phyloP scores from a whole-genome alignment of 92 coral and sea anemone species.

The Phenganax subtilis region DNA sequence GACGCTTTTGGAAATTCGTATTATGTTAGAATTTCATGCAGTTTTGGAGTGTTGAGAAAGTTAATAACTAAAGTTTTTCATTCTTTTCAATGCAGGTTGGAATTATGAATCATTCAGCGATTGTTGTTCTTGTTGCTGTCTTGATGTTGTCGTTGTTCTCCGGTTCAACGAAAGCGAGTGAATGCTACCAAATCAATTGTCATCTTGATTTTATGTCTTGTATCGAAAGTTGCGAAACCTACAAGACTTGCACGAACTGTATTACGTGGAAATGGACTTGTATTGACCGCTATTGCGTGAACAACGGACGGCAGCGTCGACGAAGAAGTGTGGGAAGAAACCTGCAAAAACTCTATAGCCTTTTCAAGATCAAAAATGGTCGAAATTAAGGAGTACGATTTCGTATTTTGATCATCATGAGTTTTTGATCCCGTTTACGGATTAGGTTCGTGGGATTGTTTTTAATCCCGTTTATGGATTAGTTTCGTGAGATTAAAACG shows the following conservation, averaged over 20 bases:
- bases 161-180: neutral
- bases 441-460: neutral
- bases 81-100: no score
- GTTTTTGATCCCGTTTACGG: neutral
- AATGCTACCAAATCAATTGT: neutral
- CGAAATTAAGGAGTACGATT: neutral
- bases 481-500: no score
- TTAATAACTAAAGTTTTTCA: no score
- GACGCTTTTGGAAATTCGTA: no score
- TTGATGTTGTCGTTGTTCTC: neutral
- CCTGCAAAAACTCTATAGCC: neutral
- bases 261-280: slow-evolving; percentile 21
- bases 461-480: no score
- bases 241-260: neutral
- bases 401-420: neutral
- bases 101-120: neutral
- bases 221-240: neutral
- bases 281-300: neutral
- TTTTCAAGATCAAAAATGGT: neutral
- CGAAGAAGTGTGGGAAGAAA: neutral
- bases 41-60: no score
- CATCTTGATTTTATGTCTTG: neutral
- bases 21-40: no score
- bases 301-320: neutral
- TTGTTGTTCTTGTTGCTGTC: neutral